Percentiles rank a stretch among this genome's conserved stretches.
These are phyloP conservation scores for Cynopterus brachyotis DNA, from an alignment of 2,113 vertebrate species.

Conservation along the genomic window DNA sequence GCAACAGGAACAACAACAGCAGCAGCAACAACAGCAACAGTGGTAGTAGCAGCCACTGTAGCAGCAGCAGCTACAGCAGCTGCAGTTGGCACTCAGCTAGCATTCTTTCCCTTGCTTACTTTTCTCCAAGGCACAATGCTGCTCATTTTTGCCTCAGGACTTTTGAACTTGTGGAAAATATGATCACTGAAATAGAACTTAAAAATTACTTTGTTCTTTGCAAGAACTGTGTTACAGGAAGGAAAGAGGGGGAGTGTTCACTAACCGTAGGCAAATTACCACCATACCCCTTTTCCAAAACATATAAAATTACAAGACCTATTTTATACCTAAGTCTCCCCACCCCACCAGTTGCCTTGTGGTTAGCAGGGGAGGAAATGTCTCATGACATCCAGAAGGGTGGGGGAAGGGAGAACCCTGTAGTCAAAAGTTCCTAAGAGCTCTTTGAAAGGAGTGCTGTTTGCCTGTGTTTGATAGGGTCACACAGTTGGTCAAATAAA, in stretches of 20 bases:
- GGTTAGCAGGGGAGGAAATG: conserved; percentile 45
- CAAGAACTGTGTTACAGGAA: conserved; percentile 43
- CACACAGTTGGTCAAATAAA: neutral
- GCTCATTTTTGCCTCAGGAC: conserved; percentile 5
- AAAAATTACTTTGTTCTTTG: conserved; percentile 55
- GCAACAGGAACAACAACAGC: no score
- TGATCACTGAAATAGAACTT: conserved; percentile 42
- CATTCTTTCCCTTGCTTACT: neutral
- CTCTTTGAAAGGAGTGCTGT: neutral
- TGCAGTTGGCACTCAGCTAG: neutral
- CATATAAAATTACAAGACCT: neutral
- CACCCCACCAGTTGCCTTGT: neutral
- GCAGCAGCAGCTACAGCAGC: neutral
- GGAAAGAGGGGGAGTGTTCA: conserved; percentile 56
- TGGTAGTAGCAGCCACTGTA: no score
- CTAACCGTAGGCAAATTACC: neutral
- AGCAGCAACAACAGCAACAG: no score
- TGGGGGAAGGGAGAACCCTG: neutral
- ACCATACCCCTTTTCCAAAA: neutral
- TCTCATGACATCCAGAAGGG: neutral
- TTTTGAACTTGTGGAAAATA: conserved; percentile 49
- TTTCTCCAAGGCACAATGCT: neutral
- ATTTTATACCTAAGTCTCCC: neutral
- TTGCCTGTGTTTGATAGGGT: neutral
- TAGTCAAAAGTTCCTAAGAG: neutral